Conservation (phyloP, 2,888 invertebrate genomes). For the Teinopalpus imperialis region DNA sequence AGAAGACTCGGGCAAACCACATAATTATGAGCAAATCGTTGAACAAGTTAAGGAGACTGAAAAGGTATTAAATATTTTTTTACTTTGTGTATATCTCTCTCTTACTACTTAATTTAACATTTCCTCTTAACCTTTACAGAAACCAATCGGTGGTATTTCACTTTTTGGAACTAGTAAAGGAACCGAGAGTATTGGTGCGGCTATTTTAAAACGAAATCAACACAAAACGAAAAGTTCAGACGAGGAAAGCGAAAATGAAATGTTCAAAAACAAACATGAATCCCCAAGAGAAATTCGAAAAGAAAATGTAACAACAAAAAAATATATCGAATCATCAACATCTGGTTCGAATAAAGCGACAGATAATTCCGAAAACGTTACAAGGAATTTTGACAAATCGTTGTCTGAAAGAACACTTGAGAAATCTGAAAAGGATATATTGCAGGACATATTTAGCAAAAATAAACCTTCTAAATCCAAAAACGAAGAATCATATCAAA, state of each 20-base stretch:
- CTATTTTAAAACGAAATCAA: conserved; percentile 59
- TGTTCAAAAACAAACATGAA: background rate
- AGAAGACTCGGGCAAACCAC: background rate
- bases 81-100: background rate
- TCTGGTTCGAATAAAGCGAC: background rate
- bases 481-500: conserved; percentile 22
- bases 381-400: background rate
- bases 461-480: conserved; percentile 29
- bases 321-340: background rate
- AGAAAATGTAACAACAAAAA: background rate
- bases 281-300: background rate
- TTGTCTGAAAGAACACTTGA: conserved; percentile 13
- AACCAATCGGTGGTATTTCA: conserved; percentile 83
- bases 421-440: conserved; percentile 24
- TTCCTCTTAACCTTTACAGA: conserved; percentile 58
- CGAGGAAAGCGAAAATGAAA: conserved; percentile 43
- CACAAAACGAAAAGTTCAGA: conserved; percentile 53
- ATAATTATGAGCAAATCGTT: background rate
- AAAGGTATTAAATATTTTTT: conserved; percentile 14
- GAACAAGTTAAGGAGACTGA: conserved; percentile 6
- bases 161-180: conserved; percentile 74
- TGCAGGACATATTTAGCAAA: conserved; percentile 25
- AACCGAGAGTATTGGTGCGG: conserved; percentile 65
- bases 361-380: background rate
- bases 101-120: no score